Conservation (phyloP, 2,888 invertebrate genomes). For the Hofmannophila pseudospretella region DNA sequence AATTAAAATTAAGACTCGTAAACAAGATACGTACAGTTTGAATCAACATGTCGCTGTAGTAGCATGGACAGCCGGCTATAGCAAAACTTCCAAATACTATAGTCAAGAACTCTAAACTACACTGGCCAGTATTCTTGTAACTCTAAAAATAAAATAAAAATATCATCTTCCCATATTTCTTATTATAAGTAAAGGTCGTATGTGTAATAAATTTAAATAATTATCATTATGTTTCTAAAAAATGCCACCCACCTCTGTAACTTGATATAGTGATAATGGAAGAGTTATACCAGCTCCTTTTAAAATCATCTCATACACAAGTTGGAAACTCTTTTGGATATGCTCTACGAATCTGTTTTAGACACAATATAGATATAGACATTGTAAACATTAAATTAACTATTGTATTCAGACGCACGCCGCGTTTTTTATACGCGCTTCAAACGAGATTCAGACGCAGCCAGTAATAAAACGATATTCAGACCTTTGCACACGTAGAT, state of each 20-base stretch:
- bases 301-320: slow-evolving; percentile 18
- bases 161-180: not conserved
- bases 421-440: too few species aligned
- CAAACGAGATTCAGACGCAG: too few species aligned
- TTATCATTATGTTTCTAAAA: too few species aligned
- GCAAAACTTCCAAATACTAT: slow-evolving; percentile 20
- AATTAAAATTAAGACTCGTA: too few species aligned
- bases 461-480: too few species aligned
- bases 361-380: too few species aligned
- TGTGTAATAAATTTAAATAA: too few species aligned
- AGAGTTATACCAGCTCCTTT: slow-evolving; percentile 18
- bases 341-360: too few species aligned
- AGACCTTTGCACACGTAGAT: too few species aligned
- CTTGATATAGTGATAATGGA: slow-evolving; percentile 23
- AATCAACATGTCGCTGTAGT: slow-evolving; percentile 26
- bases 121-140: slow-evolving; percentile 11
- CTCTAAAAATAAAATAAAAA: slow-evolving; percentile 15
- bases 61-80: slow-evolving; percentile 23
- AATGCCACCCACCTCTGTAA: slow-evolving; percentile 18
- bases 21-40: slow-evolving; percentile 25
- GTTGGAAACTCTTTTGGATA: slow-evolving; percentile 1
- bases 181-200: too few species aligned
- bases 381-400: too few species aligned
- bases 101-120: slow-evolving; percentile 26
- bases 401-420: too few species aligned